These are phyloP conservation scores for Octopus sinensis DNA, from an alignment of 1,140 invertebrate species.

Conservation along the genomic window DNA sequence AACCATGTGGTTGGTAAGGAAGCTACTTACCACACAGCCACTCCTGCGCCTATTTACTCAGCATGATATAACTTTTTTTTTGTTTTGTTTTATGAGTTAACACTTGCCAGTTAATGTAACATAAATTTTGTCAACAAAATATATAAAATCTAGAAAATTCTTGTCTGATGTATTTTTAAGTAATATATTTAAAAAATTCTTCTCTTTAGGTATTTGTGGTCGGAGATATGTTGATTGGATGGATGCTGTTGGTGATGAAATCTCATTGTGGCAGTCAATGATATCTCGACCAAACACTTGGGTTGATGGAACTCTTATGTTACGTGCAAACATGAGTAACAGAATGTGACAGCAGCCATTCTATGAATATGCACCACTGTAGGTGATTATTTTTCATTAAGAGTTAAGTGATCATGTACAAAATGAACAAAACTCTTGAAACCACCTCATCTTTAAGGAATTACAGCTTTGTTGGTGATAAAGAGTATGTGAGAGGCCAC, in stretches of 20 bases:
- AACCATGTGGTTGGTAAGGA: no score
- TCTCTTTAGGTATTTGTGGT: constrained; percentile 73
- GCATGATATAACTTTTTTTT: no score
- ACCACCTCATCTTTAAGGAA: neutral
- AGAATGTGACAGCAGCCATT: constrained; percentile 23
- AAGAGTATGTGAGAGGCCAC: neutral
- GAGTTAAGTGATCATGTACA: neutral
- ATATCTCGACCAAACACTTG: constrained; percentile 89
- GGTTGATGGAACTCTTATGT: constrained; percentile 84
- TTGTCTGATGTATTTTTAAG: neutral
- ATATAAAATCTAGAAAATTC: no score
- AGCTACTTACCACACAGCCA: no score
- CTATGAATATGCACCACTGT: neutral
- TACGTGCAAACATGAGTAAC: constrained; percentile 66
- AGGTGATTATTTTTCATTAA: neutral
- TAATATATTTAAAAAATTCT: constrained; percentile 13
- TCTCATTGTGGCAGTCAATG: constrained; percentile 90
- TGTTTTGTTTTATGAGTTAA: no score
- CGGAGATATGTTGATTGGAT: constrained; percentile 88
- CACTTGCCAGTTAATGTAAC: no score
- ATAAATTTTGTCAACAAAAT: no score
- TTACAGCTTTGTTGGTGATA: neutral
- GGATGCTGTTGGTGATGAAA: constrained; percentile 87
- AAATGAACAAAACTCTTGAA: neutral
- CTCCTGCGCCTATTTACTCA: no score